phyloP scores from a whole-genome alignment of 2,888 invertebrate species.

The Himalopsyche japonica region DNA sequence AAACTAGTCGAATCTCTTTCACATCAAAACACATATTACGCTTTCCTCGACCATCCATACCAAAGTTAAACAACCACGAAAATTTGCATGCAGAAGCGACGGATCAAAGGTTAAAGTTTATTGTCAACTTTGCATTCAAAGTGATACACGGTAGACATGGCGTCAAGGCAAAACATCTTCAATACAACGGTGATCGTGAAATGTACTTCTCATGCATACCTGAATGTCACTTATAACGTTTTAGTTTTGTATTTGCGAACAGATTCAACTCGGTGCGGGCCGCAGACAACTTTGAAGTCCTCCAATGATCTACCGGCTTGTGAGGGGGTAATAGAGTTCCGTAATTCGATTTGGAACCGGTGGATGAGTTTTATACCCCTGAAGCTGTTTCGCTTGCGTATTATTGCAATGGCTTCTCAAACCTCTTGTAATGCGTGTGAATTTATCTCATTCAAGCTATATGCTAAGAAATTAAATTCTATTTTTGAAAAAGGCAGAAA shows the following conservation, averaged over 20 bases:
- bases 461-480: too few relatives aligned
- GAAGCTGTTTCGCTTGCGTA: slow-evolving; percentile 25
- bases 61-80: slow-evolving; percentile 19
- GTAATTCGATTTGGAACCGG: slow-evolving; percentile 49
- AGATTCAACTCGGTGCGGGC: slow-evolving; percentile 16
- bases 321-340: slow-evolving; percentile 43
- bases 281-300: slow-evolving; percentile 17
- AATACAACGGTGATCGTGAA: background rate
- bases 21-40: background rate
- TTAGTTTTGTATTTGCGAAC: background rate
- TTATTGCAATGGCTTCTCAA: background rate
- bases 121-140: background rate
- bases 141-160: background rate
- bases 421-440: background rate
- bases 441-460: too few relatives aligned
- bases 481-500: too few relatives aligned
- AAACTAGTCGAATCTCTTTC: background rate
- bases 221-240: background rate
- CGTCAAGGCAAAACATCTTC: background rate
- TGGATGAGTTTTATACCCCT: slow-evolving; percentile 46
- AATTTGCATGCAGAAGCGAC: slow-evolving; percentile 40
- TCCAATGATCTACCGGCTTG: slow-evolving; percentile 3
- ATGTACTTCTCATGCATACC: background rate
- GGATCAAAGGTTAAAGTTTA: slow-evolving; percentile 35
- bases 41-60: background rate